phyloP scores from a whole-genome alignment of 2,113 vertebrate genomes.

The Leuciscus idus region DNA sequence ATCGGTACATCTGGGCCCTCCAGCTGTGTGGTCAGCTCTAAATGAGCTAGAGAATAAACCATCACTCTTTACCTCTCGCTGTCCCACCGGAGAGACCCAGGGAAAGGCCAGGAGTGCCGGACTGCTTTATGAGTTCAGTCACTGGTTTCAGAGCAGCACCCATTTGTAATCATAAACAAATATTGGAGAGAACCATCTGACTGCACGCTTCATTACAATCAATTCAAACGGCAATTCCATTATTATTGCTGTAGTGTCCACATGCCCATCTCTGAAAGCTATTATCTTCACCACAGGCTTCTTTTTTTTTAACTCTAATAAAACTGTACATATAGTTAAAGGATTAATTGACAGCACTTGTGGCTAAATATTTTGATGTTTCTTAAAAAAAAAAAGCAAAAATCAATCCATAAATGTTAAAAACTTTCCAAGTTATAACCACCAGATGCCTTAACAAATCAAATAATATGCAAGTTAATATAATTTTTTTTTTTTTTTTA shows the following conservation, averaged over 20 bases:
- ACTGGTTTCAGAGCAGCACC: constrained; percentile 22
- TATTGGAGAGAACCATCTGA: constrained; percentile 19
- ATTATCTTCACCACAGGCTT: constrained; percentile 8
- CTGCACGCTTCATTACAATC: constrained; percentile 46
- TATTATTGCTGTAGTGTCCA: constrained; percentile 39
- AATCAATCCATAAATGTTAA: not conserved
- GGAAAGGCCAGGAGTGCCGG: constrained; percentile 30
- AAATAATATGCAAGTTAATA: too few species aligned
- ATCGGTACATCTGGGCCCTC: constrained; percentile 59
- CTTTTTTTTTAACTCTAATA: not conserved
- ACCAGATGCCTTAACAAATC: not conserved
- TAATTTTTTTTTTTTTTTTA: too few species aligned
- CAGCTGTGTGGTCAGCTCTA: constrained; percentile 59
- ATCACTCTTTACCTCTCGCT: constrained; percentile 41
- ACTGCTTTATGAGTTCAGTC: constrained; percentile 46
- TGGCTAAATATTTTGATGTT: not conserved
- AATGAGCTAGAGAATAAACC: constrained; percentile 49
- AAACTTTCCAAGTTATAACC: not conserved
- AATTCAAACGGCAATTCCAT: constrained; percentile 48
- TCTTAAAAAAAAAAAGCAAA: not conserved
- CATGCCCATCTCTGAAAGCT: not conserved
- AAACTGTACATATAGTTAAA: not conserved
- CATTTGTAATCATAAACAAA: constrained; percentile 47
- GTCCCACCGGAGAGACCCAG: constrained; percentile 40
- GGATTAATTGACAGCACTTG: not conserved